phyloP scores from a whole-genome alignment of 2,113 vertebrate genomes.

The Reinhardtius hippoglossoides region DNA sequence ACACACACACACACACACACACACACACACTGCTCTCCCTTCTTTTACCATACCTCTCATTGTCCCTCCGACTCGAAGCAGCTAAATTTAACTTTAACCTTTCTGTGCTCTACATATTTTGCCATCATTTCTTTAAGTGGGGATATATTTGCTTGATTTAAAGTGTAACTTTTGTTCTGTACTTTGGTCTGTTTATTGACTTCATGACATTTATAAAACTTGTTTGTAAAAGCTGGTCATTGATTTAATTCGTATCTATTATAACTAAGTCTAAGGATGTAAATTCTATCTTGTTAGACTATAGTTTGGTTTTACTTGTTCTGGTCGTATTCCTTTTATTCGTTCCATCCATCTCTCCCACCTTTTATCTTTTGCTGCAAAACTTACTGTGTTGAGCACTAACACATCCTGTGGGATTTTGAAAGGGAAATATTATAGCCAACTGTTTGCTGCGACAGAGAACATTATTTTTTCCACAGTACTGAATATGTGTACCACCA shows the following conservation, averaged over 20 bases:
- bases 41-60: conserved; percentile 5
- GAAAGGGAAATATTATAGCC: conserved; percentile 20
- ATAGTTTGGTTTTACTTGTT: neutral
- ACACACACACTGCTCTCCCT: conserved; percentile 9
- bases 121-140: neutral
- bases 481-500: neutral
- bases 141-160: neutral
- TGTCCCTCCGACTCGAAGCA: conserved; percentile 32
- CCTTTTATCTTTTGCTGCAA: too few species aligned
- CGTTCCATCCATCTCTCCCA: neutral
- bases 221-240: neutral
- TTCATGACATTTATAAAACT: neutral
- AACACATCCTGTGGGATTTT: conserved; percentile 16
- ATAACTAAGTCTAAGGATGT: neutral
- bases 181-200: neutral
- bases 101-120: conserved; percentile 4
- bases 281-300: neutral
- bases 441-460: conserved; percentile 39
- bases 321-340: conserved; percentile 1
- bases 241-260: neutral
- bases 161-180: neutral
- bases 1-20: conserved; percentile 4
- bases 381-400: neutral
- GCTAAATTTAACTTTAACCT: conserved; percentile 8
- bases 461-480: neutral